Evolutionary conservation across 1,140 invertebrate genomes (phyloP).

Genomic region (Rhyzopertha dominica): DNA sequence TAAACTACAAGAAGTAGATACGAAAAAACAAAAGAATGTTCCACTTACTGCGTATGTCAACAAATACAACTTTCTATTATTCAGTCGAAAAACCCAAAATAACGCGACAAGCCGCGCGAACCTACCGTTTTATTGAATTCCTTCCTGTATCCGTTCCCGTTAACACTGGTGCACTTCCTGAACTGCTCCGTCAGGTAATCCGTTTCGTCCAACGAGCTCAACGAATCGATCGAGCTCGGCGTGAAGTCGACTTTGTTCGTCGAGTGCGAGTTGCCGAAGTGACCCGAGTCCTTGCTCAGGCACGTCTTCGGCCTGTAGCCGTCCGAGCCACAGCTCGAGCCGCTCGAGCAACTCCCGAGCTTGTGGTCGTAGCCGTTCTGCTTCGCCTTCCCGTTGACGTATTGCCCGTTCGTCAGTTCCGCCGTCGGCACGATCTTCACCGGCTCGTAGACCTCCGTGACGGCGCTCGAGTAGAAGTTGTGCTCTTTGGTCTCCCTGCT

Average conservation of each 20-base stretch:
- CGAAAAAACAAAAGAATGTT: no score
- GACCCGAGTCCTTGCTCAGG: constrained; percentile 42
- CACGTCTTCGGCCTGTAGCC: constrained; percentile 27
- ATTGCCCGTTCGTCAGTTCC: constrained; percentile 36
- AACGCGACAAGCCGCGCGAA: no score
- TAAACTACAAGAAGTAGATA: no score
- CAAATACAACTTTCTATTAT: no score
- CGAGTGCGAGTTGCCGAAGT: constrained; percentile 35
- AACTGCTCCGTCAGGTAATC: constrained; percentile 41
- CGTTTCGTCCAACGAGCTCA: constrained; percentile 44
- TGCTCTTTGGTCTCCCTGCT: constrained; percentile 69
- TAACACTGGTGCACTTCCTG: constrained; percentile 28
- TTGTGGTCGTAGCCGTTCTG: constrained; percentile 31
- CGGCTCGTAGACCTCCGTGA: constrained; percentile 66
- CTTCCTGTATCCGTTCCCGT: constrained; percentile 29
- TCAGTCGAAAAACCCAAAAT: no score
- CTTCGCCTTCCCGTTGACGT: constrained; percentile 22
- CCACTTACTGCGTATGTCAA: no score
- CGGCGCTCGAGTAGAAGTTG: constrained; percentile 63
- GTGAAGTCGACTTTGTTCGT: constrained; percentile 41
- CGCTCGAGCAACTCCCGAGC: constrained; percentile 41
- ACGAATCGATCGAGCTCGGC: constrained; percentile 39
- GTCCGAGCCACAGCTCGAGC: constrained; percentile 43
- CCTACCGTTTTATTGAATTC: constrained; percentile 19
- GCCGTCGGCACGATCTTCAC: constrained; percentile 49